phyloP scores from a whole-genome alignment of 2,797 vertebrate species.

The Erethizon dorsatum region DNA sequence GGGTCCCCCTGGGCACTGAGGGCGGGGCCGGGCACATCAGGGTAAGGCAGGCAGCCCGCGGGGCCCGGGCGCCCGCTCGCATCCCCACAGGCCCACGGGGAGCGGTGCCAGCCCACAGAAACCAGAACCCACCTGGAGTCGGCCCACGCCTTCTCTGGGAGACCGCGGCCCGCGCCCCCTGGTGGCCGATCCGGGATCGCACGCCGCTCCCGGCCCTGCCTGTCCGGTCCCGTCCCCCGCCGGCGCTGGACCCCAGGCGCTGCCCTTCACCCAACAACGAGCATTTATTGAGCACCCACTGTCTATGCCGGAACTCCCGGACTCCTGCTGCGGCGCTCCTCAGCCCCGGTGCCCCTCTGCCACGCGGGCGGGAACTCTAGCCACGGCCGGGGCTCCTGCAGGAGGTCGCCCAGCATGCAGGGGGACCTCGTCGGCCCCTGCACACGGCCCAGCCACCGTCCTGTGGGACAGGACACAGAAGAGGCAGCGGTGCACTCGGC shows the following conservation, averaged over 20 bases:
- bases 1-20: neutral
- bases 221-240: neutral
- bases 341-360: neutral
- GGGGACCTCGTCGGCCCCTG: neutral
- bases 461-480: neutral
- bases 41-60: neutral
- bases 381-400: neutral
- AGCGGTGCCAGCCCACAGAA: constrained; percentile 6
- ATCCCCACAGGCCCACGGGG: neutral
- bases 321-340: neutral
- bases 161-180: constrained; percentile 66
- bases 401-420: neutral
- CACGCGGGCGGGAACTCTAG: neutral
- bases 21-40: neutral
- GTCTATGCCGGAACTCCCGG: neutral
- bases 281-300: constrained; percentile 74
- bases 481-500: neutral
- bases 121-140: neutral
- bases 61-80: neutral
- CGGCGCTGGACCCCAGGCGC: neutral
- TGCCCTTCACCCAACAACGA: constrained; percentile 28
- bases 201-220: neutral
- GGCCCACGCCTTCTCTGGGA: no score
- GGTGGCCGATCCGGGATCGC: neutral
- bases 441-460: neutral